Evolutionary conservation across 1,140 invertebrate species (phyloP).

Genomic region (Drosophila persimilis): DNA sequence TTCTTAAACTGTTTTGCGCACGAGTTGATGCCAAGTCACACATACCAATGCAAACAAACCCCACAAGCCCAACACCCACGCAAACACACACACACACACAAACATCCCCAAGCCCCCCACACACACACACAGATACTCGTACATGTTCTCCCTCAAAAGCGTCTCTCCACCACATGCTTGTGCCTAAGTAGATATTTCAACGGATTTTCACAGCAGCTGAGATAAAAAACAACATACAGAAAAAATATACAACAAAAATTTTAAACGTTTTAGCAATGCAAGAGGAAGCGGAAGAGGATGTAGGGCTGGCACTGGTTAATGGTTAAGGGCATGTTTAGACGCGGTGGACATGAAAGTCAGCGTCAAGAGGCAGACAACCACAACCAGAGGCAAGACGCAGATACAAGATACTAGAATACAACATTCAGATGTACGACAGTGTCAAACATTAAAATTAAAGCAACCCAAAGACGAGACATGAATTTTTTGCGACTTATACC

Average conservation of each 20-base stretch:
- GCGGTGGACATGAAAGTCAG: slow-evolving; percentile 43
- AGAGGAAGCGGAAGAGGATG: background rate
- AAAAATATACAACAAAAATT: slow-evolving; percentile 47
- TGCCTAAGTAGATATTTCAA: slow-evolving; percentile 72
- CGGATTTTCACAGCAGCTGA: slow-evolving; percentile 58
- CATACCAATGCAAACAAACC: slow-evolving; percentile 36
- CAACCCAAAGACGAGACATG: slow-evolving; percentile 2
- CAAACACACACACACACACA: slow-evolving; percentile 22
- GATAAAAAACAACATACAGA: slow-evolving; percentile 42
- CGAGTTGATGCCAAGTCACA: slow-evolving; percentile 60
- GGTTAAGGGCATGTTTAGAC: slow-evolving; percentile 42
- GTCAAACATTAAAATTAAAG: slow-evolving; percentile 48
- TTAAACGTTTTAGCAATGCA: slow-evolving; percentile 52
- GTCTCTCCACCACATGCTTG: slow-evolving; percentile 42
- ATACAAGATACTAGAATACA: background rate
- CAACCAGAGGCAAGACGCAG: slow-evolving; percentile 5
- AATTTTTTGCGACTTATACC: background rate
- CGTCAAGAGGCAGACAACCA: slow-evolving; percentile 27
- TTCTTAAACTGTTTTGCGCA: slow-evolving; percentile 76
- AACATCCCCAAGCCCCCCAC: background rate
- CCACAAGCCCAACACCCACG: slow-evolving; percentile 8
- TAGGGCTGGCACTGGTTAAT: slow-evolving; percentile 3
- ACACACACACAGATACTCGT: slow-evolving; percentile 23
- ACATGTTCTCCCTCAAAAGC: slow-evolving; percentile 5
- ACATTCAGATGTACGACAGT: slow-evolving; percentile 31